Evolutionary conservation across 2,888 invertebrate genomes (phyloP).

Genomic region (Lepidochitona cinerea): DNA sequence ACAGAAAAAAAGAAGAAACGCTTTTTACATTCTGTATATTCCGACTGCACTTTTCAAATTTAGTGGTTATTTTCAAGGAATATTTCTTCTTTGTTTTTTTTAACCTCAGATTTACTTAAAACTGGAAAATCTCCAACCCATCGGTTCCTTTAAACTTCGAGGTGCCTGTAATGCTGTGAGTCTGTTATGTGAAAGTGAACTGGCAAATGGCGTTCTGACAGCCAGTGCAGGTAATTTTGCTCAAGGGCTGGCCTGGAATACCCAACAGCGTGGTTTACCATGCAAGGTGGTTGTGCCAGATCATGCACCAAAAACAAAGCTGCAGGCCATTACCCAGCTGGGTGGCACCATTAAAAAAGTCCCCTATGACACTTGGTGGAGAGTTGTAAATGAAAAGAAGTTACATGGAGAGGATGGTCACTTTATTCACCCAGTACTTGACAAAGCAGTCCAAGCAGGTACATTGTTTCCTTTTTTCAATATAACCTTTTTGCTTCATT

Average conservation of each 20-base stretch:
- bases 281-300: slow-evolving; percentile 61
- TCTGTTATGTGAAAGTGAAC: slow-evolving; percentile 31
- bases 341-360: slow-evolving; percentile 50
- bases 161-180: slow-evolving; percentile 60
- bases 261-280: slow-evolving; percentile 36
- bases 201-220: slow-evolving; percentile 56
- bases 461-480: background rate
- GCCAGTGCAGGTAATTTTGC: slow-evolving; percentile 67
- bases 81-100: no score
- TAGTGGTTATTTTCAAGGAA: no score
- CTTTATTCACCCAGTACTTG: slow-evolving; percentile 63
- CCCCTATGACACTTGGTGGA: slow-evolving; percentile 61
- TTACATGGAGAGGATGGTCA: slow-evolving; percentile 46
- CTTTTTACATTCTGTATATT: no score
- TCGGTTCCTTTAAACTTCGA: slow-evolving; percentile 64
- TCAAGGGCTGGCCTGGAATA: slow-evolving; percentile 59
- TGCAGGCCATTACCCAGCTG: slow-evolving; percentile 39
- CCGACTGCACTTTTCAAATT: no score
- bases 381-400: slow-evolving; percentile 44
- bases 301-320: slow-evolving; percentile 52
- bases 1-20: no score
- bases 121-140: slow-evolving; percentile 64
- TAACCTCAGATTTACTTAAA: slow-evolving; percentile 59
- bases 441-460: slow-evolving; percentile 63
- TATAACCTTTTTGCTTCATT: background rate